Base-by-base conservation (phyloP, 2,113 vertebrate species). In the Cephalopholis sonnerati region DNA sequence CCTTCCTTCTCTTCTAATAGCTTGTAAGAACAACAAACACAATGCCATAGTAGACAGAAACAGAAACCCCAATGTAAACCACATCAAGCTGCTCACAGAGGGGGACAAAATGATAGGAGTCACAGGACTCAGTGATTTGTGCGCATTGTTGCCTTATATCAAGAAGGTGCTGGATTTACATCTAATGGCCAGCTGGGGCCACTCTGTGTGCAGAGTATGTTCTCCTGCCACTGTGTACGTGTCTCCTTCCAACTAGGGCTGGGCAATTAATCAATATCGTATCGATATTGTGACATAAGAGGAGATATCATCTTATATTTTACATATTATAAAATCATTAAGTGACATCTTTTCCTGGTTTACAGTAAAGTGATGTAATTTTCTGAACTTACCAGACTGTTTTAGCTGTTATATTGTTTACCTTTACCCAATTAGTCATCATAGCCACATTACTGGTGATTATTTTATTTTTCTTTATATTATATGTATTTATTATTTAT, bases 1-100 rank as follows among this genome's bases (percentile, higher is more conserved):
- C 77, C 66, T 59, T 36, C 53, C 27, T 77, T 65, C 20, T 50
- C n/a, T 57, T 7, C 27, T 63, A 70, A 72, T 50, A 46, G 69
- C 74, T 20, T 50, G 27, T 57, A 70, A 46, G 17, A 78, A 82
- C 27, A 70, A 58, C 68, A 36, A 20, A 63, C 10, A 53, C 58
- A 51, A 4, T 9, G 11, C 8, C 50, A 67, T 24, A 61, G 44
- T 2, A 29, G 50, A 54, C 22, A 62, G 3, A 32, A 71, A 70
- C n/a, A 64, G 12, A 39, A 54, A 7, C 10, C 24, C 39, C 18
- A 4, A 13, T 48, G 25, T 22, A 48, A 22, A 16, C 29, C 13
- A 15, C 2, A 27, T 18, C 39, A 65, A 25, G 39, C 39, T 32
- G 50, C 48, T 81, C 22, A 18, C 27, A 59, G 41, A 51, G 18